phyloP scores from a whole-genome alignment of 1,140 invertebrate species.

The Drosophila murphyi region DNA sequence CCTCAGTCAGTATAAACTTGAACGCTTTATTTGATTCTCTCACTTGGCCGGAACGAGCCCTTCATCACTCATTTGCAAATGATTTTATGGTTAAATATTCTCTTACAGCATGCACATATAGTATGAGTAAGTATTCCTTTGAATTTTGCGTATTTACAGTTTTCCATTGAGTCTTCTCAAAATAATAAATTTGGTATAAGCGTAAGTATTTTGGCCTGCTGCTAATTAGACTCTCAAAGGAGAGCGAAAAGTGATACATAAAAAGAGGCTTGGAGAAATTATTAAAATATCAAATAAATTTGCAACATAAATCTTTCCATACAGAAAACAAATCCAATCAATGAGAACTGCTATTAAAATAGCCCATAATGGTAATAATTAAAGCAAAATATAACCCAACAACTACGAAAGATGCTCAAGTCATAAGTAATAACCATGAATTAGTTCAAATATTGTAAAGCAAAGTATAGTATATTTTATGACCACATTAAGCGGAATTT shows the following conservation, averaged over 20 bases:
- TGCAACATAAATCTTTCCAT: too few relatives aligned
- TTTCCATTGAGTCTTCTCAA: slow-evolving; percentile 20
- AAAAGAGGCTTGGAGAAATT: not conserved
- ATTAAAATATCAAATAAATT: not conserved
- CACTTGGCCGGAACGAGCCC: slow-evolving; percentile 26
- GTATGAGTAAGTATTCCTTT: slow-evolving; percentile 21
- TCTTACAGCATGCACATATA: slow-evolving; percentile 12
- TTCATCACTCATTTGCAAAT: slow-evolving; percentile 26
- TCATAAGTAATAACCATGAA: not conserved
- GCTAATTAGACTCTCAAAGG: slow-evolving; percentile 2
- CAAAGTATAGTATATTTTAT: not conserved
- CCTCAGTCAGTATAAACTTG: slow-evolving; percentile 83
- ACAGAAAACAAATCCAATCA: too few relatives aligned
- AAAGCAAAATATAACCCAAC: not conserved
- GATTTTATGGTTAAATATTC: slow-evolving; percentile 21
- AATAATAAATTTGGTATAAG: slow-evolving; percentile 5
- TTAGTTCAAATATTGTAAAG: not conserved
- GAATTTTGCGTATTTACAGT: slow-evolving; percentile 24
- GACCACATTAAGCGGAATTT: not conserved
- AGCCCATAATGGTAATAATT: not conserved
- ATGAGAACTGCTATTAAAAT: too few relatives aligned
- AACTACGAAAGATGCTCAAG: not conserved
- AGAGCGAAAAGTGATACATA: not conserved
- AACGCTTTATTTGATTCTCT: slow-evolving; percentile 54
- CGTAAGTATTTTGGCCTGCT: slow-evolving; percentile 21